These are phyloP conservation scores for Epicampocera succincta DNA, from an alignment of 2,888 invertebrate genomes.

Conservation along the genomic window DNA sequence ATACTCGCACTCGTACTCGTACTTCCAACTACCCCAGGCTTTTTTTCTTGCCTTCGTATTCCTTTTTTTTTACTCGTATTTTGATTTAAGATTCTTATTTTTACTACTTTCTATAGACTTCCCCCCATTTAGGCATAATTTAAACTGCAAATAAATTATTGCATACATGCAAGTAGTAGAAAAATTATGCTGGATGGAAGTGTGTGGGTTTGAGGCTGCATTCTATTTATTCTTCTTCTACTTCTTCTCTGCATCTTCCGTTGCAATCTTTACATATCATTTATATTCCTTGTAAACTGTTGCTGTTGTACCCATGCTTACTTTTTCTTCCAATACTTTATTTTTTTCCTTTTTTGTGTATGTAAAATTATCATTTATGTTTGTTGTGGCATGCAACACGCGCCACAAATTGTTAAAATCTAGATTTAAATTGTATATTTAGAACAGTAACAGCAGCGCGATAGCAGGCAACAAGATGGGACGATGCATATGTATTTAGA, in stretches of 20 bases:
- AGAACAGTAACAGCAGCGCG: slow-evolving; percentile 20
- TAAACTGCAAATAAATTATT: slow-evolving; percentile 60
- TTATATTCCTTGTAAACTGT: slow-evolving; percentile 59
- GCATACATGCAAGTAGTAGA: slow-evolving; percentile 52
- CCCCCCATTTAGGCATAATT: slow-evolving; percentile 54
- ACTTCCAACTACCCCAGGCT: slow-evolving; percentile 61
- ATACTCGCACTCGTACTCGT: slow-evolving; percentile 59
- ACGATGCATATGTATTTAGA: slow-evolving; percentile 21
- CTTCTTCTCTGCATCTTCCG: slow-evolving; percentile 47
- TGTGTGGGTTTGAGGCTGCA: slow-evolving; percentile 56
- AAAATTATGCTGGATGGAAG: slow-evolving; percentile 40
- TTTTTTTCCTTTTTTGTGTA: slow-evolving; percentile 45
- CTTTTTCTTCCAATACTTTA: slow-evolving; percentile 17
- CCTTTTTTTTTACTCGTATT: slow-evolving; percentile 22
- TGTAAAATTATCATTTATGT: slow-evolving; percentile 59
- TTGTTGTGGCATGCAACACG: slow-evolving; percentile 79
- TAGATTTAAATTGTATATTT: slow-evolving; percentile 68
- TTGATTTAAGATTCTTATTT: slow-evolving; percentile 66
- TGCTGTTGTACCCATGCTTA: slow-evolving; percentile 56
- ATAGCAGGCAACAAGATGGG: slow-evolving; percentile 25
- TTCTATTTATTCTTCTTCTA: slow-evolving; percentile 9
- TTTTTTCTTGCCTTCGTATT: slow-evolving; percentile 39
- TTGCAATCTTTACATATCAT: slow-evolving; percentile 67
- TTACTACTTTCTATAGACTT: slow-evolving; percentile 55
- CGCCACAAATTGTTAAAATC: slow-evolving; percentile 77